phyloP scores from a whole-genome alignment of 2,113 vertebrate genomes.

The Notothenia rossii region DNA sequence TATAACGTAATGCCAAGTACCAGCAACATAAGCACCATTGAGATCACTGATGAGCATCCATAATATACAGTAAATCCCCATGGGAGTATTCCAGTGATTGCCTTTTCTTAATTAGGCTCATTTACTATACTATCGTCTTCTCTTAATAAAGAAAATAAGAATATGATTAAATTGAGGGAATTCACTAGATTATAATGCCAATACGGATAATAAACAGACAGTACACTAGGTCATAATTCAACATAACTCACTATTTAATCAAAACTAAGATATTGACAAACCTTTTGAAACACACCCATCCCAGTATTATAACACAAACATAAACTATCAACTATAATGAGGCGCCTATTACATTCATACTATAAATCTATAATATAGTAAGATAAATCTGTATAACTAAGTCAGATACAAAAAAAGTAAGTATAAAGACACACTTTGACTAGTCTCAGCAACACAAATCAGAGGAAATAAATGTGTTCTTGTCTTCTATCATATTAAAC shows the following conservation, averaged over 20 bases:
- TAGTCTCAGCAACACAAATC: not conserved
- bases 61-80: not conserved
- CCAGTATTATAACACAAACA: not conserved
- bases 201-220: not conserved
- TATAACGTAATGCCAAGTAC: not conserved
- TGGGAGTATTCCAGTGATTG: not conserved
- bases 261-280: not conserved
- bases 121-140: not conserved
- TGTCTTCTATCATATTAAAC: not conserved
- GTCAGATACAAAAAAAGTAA: not conserved
- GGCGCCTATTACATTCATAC: not conserved
- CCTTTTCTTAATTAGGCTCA: not conserved
- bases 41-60: constrained; percentile 8
- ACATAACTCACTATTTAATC: not conserved
- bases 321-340: not conserved
- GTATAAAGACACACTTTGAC: not conserved
- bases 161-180: not conserved
- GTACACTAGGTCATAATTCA: not conserved
- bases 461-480: not conserved
- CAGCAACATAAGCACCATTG: not conserved
- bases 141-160: not conserved
- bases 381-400: not conserved
- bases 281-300: not conserved
- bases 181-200: no score
- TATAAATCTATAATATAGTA: not conserved